A percentile compares a stretch with the other conserved stretches of the same genome.
Conservation (phyloP, 1,140 invertebrate genomes). For the Drosophila albomicans region DNA sequence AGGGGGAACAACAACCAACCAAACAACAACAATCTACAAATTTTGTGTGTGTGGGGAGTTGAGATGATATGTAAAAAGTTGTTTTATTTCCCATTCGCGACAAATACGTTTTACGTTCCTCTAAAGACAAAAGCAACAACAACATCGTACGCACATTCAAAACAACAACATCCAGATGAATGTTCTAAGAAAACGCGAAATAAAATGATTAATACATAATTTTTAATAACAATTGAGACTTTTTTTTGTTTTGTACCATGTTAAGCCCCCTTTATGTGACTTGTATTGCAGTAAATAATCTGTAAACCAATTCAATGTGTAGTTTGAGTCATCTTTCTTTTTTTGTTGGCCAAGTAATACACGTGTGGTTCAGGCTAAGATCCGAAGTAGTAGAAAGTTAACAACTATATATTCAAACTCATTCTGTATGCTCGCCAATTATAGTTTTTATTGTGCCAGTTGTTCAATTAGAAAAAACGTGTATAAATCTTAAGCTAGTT, state of each 20-base stretch:
- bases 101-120: conserved; percentile 36
- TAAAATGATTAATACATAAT: conserved; percentile 57
- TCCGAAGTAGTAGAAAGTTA: too few relatives aligned
- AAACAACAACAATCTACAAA: conserved; percentile 40
- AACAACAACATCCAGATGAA: conserved; percentile 22
- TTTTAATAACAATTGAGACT: conserved; percentile 42
- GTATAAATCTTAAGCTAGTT: too few relatives aligned
- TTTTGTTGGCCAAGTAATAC: background rate
- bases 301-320: conserved; percentile 19
- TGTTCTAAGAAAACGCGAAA: conserved; percentile 47
- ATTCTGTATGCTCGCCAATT: too few relatives aligned
- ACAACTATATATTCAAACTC: too few relatives aligned
- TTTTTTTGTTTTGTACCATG: conserved; percentile 23
- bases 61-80: conserved; percentile 62
- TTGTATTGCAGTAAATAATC: conserved; percentile 24
- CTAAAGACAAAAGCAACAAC: conserved; percentile 28
- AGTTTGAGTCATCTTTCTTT: conserved; percentile 12
- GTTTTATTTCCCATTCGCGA: conserved; percentile 68
- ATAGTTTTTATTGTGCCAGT: too few relatives aligned
- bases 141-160: conserved; percentile 39
- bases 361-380: background rate
- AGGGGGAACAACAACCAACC: conserved; percentile 16
- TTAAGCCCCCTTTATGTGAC: conserved; percentile 25
- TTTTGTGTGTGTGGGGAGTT: conserved; percentile 60
- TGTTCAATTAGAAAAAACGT: too few relatives aligned